Evolutionary conservation across 2,888 invertebrate species (phyloP).

Genomic region (Polydrusus pterygomalis): DNA sequence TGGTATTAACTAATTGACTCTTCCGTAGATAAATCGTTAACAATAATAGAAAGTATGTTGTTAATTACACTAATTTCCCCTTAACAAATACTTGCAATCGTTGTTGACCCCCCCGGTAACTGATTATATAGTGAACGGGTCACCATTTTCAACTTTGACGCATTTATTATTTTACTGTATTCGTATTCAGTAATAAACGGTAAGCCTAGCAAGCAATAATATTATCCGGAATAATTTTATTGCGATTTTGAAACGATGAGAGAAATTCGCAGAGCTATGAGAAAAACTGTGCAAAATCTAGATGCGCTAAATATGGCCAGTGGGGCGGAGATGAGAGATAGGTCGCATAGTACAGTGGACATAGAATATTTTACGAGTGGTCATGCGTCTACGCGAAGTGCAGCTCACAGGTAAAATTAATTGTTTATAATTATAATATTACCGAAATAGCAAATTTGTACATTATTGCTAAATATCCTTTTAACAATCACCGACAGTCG

Average conservation of each 20-base stretch:
- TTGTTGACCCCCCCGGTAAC: conserved; percentile 21
- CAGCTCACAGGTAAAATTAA: conserved; percentile 48
- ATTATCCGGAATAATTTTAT: neutral
- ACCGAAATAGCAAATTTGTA: no score
- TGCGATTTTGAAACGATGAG: conserved; percentile 23
- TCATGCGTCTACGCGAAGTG: conserved; percentile 44
- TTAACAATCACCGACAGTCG: no score
- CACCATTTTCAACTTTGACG: conserved; percentile 28
- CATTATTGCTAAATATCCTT: no score
- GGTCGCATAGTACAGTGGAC: conserved; percentile 51
- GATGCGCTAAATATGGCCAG: conserved; percentile 44
- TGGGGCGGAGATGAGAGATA: conserved; percentile 35
- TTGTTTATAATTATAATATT: neutral
- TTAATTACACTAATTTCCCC: conserved; percentile 16
- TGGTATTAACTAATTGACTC: no score
- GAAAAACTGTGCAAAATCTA: conserved; percentile 21
- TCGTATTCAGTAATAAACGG: conserved; percentile 13
- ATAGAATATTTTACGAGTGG: conserved; percentile 52
- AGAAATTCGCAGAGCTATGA: conserved; percentile 10
- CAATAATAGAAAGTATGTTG: neutral
- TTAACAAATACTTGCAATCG: conserved; percentile 30
- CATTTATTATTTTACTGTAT: conserved; percentile 21
- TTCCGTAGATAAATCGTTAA: neutral
- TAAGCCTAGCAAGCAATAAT: conserved; percentile 6
- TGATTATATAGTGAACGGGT: conserved; percentile 26